Evolutionary conservation across 2,888 invertebrate species (phyloP).

Genomic region (Bellardia pandia): DNA sequence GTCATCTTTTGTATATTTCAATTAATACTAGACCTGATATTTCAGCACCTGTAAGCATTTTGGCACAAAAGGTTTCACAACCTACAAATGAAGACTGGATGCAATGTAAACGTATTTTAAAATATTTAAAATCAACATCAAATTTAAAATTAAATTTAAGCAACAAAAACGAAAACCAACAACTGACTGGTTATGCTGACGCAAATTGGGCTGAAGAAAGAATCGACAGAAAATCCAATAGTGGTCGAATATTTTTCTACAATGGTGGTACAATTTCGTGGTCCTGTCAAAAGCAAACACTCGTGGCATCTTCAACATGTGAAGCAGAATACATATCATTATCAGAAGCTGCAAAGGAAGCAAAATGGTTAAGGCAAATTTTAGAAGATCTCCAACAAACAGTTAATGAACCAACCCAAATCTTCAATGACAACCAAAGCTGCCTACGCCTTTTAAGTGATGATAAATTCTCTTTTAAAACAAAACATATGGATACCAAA

Average conservation of each 20-base stretch:
- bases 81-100: conserved; percentile 76
- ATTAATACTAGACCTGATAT: conserved; percentile 66
- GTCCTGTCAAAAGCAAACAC: conserved; percentile 43
- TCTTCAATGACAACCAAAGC: conserved; percentile 64
- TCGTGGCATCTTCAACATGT: conserved; percentile 36
- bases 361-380: conserved; percentile 44
- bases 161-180: conserved; percentile 8
- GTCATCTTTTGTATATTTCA: conserved; percentile 62
- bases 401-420: conserved; percentile 35
- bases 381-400: conserved; percentile 60
- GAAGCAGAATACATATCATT: conserved; percentile 53
- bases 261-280: conserved; percentile 43
- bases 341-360: conserved; percentile 45
- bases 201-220: conserved; percentile 16
- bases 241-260: conserved; percentile 43
- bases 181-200: background rate
- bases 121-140: conserved; percentile 31
- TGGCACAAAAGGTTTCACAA: conserved; percentile 75
- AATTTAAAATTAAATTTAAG: conserved; percentile 16
- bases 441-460: conserved; percentile 41
- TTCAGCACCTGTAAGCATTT: conserved; percentile 65
- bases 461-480: conserved; percentile 57
- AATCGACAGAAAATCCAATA: conserved; percentile 44
- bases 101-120: conserved; percentile 33
- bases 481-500: conserved; percentile 53